phyloP scores from a whole-genome alignment of 2,113 vertebrate species.

The Mirounga angustirostris region DNA sequence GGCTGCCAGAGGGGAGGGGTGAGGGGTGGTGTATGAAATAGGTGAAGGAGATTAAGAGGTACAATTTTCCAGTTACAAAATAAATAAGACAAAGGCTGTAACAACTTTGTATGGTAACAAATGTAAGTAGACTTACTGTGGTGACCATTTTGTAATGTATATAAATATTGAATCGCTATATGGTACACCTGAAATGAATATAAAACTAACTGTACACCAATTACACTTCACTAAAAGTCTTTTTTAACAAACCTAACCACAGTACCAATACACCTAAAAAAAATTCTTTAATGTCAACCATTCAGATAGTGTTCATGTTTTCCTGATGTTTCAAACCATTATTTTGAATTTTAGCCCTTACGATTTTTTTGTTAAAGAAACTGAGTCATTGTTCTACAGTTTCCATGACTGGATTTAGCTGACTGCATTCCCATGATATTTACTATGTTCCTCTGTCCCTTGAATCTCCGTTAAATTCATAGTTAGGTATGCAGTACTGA shows the following conservation, averaged over 20 bases:
- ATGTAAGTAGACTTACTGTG: background rate
- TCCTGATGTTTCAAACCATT: background rate
- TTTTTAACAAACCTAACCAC: background rate
- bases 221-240: background rate
- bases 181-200: background rate
- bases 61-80: background rate
- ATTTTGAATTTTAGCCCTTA: background rate
- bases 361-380: background rate
- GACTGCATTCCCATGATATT: background rate
- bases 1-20: background rate
- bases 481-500: background rate
- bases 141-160: background rate
- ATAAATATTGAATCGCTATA: background rate
- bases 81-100: background rate
- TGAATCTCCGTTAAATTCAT: background rate
- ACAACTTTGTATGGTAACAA: background rate
- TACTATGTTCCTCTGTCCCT: background rate
- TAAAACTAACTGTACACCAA: background rate
- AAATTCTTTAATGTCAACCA: background rate
- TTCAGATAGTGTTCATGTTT: background rate
- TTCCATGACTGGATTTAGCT: background rate
- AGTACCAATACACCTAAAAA: background rate
- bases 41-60: background rate
- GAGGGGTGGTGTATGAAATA: background rate
- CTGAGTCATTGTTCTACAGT: background rate